phyloP scores from a whole-genome alignment of 2,113 vertebrate species.

The Misgurnus mizolepis region DNA sequence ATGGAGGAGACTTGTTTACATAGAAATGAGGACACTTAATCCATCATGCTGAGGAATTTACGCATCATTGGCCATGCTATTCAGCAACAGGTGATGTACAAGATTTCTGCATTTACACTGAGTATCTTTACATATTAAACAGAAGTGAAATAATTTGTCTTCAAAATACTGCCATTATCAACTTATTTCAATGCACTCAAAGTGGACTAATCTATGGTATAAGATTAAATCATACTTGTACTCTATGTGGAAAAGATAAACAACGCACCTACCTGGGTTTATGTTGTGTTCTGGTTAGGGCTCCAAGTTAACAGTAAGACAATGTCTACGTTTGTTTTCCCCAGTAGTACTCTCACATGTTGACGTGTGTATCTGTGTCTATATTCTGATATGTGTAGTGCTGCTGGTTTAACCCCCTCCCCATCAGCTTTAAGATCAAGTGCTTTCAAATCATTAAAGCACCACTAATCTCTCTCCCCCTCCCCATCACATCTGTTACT shows the following conservation, averaged over 20 bases:
- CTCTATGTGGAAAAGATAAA: not conserved
- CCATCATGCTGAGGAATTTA: not conserved
- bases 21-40: not conserved
- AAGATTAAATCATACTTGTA: not conserved
- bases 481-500: slow-evolving; percentile 71
- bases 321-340: not conserved
- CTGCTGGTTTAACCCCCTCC: slow-evolving; percentile 18
- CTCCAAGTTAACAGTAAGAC: not conserved
- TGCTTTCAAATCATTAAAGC: slow-evolving; percentile 73
- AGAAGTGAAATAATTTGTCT: not conserved
- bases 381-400: slow-evolving; percentile 29
- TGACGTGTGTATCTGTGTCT: slow-evolving; percentile 20
- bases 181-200: not conserved
- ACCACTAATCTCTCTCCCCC: slow-evolving; percentile 67
- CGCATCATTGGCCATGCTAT: not conserved
- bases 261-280: not conserved
- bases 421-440: slow-evolving; percentile 61
- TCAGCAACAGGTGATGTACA: not conserved
- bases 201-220: not conserved
- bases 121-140: not conserved
- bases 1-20: too few species aligned
- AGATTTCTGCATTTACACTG: not conserved
- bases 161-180: not conserved
- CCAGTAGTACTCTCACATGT: slow-evolving; percentile 15
- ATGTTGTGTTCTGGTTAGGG: not conserved